Percentiles rank a stretch among this genome's conserved stretches.
These are phyloP conservation scores for Anguilla rostrata DNA, from an alignment of 2,113 vertebrate genomes.

Conservation along the genomic window DNA sequence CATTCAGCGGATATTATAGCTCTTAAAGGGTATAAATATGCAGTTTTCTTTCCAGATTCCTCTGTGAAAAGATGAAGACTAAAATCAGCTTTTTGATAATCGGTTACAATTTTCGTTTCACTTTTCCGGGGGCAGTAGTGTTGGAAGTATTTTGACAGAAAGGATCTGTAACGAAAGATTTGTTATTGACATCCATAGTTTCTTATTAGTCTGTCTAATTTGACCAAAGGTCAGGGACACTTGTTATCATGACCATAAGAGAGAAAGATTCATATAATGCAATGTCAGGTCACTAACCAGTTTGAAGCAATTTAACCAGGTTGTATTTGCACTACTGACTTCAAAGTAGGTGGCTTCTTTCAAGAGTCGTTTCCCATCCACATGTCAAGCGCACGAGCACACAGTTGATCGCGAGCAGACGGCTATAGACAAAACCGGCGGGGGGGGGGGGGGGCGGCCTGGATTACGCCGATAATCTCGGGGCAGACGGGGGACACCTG, in stretches of 20 bases:
- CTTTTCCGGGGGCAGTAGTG: neutral
- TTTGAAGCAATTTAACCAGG: neutral
- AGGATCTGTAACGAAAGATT: neutral
- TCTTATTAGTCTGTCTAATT: neutral
- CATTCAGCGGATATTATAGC: neutral
- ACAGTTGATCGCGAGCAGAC: neutral
- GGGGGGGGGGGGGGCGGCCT: constrained; percentile 27
- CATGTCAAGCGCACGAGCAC: neutral
- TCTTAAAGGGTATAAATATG: neutral
- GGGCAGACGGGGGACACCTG: constrained; percentile 72
- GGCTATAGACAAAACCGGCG: constrained; percentile 51
- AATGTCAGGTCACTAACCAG: neutral
- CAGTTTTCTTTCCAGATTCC: too few species aligned
- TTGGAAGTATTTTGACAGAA: neutral
- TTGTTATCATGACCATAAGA: neutral
- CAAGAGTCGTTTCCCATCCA: neutral
- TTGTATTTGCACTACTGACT: neutral
- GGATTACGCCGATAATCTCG: constrained; percentile 72
- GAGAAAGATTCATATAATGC: neutral
- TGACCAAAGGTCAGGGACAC: neutral
- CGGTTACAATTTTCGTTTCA: neutral
- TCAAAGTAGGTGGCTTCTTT: neutral
- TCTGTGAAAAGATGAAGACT: too few species aligned
- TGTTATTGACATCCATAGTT: neutral
- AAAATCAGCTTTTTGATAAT: too few species aligned